A percentile compares a stretch with the other conserved stretches of the same genome.
These are phyloP conservation scores for Caenorhabditis macrosperma DNA, from an alignment of 2,888 invertebrate genomes.

Conservation along the genomic window DNA sequence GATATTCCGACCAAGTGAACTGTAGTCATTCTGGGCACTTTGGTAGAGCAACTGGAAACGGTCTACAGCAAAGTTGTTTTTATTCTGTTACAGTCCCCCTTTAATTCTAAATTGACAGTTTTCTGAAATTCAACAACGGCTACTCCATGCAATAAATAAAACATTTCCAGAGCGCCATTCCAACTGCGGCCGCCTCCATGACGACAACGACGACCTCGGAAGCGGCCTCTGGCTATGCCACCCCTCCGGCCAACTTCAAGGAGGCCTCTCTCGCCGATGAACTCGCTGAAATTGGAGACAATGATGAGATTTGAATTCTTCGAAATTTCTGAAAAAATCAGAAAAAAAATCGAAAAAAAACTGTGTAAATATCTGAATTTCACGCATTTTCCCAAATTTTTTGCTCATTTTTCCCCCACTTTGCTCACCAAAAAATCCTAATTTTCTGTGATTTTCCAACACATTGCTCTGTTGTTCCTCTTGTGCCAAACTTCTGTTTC, in stretches of 20 bases:
- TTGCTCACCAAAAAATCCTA: neutral
- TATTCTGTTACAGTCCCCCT: too few relatives aligned
- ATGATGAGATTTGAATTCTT: conserved; percentile 1
- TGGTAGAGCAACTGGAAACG: too few relatives aligned
- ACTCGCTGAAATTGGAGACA: conserved; percentile 32
- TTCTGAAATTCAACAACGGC: too few relatives aligned
- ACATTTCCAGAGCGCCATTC: conserved; percentile 35
- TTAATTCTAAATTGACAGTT: too few relatives aligned
- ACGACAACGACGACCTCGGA: conserved; percentile 44
- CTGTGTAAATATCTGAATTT: neutral
- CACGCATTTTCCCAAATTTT: neutral
- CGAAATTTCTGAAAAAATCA: neutral
- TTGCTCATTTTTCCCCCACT: neutral
- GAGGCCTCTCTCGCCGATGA: conserved; percentile 45
- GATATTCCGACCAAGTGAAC: too few relatives aligned
- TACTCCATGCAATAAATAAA: too few relatives aligned
- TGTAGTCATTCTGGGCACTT: too few relatives aligned
- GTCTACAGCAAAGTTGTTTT: too few relatives aligned
- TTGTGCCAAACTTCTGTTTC: too few relatives aligned
- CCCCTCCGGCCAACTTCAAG: conserved; percentile 64
- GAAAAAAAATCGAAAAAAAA: neutral
- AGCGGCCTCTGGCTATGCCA: conserved; percentile 54
- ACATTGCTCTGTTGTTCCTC: too few relatives aligned
- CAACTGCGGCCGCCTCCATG: conserved; percentile 20
- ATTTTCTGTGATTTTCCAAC: neutral